Percentiles rank a stretch among this genome's conserved stretches.
Evolutionary conservation across 2,113 vertebrate species (phyloP).

Genomic region (Pycnonotus jocosus): DNA sequence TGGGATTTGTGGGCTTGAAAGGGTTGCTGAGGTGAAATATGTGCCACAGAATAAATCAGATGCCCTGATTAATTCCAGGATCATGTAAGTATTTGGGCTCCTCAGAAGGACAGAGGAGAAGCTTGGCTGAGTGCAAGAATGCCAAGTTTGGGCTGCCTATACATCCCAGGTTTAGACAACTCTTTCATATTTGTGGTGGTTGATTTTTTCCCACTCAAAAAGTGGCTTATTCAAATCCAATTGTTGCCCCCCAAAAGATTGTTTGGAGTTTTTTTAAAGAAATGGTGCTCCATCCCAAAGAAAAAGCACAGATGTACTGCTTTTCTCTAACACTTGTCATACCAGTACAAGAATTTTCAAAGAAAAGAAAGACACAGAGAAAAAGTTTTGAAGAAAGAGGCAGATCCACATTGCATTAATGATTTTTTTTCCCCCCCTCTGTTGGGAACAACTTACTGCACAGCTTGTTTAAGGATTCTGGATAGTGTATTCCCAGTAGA

Average conservation of each 20-base stretch:
- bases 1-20: background rate
- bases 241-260: background rate
- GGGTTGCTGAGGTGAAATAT: background rate
- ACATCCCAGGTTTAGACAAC: background rate
- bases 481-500: constrained; percentile 23
- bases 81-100: background rate
- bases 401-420: background rate
- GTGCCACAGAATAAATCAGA: background rate
- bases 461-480: constrained; percentile 38
- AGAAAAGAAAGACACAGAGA: background rate
- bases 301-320: background rate
- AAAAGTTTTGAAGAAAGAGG: background rate
- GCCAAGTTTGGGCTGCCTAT: background rate
- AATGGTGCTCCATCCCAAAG: background rate
- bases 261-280: background rate
- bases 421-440: background rate
- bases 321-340: background rate
- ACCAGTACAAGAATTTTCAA: background rate
- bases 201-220: background rate
- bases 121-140: background rate
- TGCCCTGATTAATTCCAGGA: background rate
- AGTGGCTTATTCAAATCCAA: background rate
- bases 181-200: background rate
- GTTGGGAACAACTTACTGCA: background rate
- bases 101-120: background rate